Base-by-base conservation (phyloP, 2,888 invertebrate genomes). In the Ichneumoninae sp. region DNA sequence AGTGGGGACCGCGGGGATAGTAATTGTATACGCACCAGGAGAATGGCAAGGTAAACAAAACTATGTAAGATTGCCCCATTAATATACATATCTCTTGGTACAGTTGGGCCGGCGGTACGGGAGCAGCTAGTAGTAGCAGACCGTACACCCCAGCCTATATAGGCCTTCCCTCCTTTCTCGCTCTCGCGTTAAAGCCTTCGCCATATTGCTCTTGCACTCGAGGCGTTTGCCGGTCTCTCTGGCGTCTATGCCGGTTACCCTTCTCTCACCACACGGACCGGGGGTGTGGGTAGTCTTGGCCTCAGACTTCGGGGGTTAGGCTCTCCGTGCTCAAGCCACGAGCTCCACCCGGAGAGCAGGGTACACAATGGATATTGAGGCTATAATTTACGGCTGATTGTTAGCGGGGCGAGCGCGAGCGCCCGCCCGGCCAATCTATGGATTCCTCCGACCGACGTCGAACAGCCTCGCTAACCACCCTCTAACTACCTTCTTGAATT, bases 21-120 rank as follows among this genome's bases (percentile, higher is more conserved):
- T 92, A 93, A 93, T 93, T 93, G 93, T 93, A 92, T 93, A 93
- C 93, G 92, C 90, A 91, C 90, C 90, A 86, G 89, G 91, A 93
- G 93, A 93, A 93, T 93, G 92, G 93, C 93, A 93, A 93, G 93
- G 93, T 94, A 94, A 94, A 94, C 93, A 94, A 93, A 94, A 94
- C 93, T 94, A 94, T 93, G 93, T 94, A 94, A 94, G 93, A 94
- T 94, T 93, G 93, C 91, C 93, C 93, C 93, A 94, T 94, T 94
- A 93, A 94, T 94, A 93, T 94, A 94, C 93, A 94, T 94, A 94
- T 93, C 93, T 93, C 92, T 92, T 90, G 92, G 93, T 91, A 92
- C 90, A 92, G 92, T 92, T 91, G 90, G 89, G 90, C 89, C 44
- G 26, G 89, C 85, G 85, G 90, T 88, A 90, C 86, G 87, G 63